Evolutionary conservation across 2,888 invertebrate genomes (phyloP).

Genomic region (Leptarthrus brevirostris): DNA sequence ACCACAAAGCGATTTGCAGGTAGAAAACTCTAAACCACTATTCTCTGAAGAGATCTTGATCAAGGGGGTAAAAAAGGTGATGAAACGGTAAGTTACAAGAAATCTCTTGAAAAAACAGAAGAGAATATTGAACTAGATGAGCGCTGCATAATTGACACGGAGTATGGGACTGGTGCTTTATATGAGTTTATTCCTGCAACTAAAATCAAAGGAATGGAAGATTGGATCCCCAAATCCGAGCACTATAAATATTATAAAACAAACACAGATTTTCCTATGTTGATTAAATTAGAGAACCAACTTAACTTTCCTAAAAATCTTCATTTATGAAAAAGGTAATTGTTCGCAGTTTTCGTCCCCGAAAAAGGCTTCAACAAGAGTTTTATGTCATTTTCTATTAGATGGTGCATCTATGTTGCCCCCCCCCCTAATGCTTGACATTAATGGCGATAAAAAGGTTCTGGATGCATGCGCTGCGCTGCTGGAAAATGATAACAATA

Average conservation of each 20-base stretch:
- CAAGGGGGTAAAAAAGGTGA: too few species aligned
- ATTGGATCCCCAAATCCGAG: slow-evolving; percentile 80
- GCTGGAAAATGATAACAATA: slow-evolving; percentile 85
- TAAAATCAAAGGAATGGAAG: slow-evolving; percentile 83
- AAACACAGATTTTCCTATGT: slow-evolving; percentile 71
- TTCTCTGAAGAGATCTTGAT: slow-evolving; percentile 47
- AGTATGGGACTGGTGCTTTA: slow-evolving; percentile 72
- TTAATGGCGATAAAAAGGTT: slow-evolving; percentile 80
- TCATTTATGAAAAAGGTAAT: slow-evolving; percentile 80
- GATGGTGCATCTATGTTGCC: slow-evolving; percentile 93
- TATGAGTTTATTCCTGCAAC: slow-evolving; percentile 87
- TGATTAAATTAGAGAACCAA: slow-evolving; percentile 72
- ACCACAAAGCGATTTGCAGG: slow-evolving; percentile 63
- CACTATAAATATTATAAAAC: slow-evolving; percentile 78
- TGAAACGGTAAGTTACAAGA: slow-evolving; percentile 55
- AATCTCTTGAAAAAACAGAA: slow-evolving; percentile 60
- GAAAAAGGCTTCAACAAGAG: slow-evolving; percentile 72
- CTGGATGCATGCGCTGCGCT: slow-evolving; percentile 95
- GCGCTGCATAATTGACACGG: slow-evolving; percentile 73
- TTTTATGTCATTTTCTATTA: slow-evolving; percentile 82
- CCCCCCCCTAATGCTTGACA: slow-evolving; percentile 85
- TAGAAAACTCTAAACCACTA: slow-evolving; percentile 57
- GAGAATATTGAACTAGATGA: slow-evolving; percentile 71
- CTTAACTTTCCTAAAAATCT: slow-evolving; percentile 81
- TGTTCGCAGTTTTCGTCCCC: slow-evolving; percentile 79